phyloP scores from a whole-genome alignment of 1,140 invertebrate species.

The Alviniconcha marisindica region DNA sequence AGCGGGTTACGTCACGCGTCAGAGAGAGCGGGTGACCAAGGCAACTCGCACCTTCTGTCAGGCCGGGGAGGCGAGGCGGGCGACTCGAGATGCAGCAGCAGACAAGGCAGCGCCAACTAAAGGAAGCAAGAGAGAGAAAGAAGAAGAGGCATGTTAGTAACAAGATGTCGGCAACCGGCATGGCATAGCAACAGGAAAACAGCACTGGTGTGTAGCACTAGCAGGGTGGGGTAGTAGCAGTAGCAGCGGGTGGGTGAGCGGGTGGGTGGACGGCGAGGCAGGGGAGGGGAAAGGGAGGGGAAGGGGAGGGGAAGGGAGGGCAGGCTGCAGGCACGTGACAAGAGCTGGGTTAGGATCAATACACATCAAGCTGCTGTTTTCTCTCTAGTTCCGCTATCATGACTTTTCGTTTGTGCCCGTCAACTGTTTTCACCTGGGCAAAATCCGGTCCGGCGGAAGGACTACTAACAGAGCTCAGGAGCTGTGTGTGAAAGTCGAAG shows the following conservation, averaged over 20 bases:
- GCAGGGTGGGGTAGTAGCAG: conserved; percentile 6
- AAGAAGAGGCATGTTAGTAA: background rate
- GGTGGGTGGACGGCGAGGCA: background rate
- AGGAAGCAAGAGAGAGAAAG: background rate
- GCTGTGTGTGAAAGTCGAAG: too few relatives aligned
- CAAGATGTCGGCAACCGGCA: background rate
- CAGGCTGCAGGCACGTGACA: conserved; percentile 12
- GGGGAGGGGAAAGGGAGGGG: background rate
- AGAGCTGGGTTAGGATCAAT: conserved; percentile 29
- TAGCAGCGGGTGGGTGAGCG: background rate
- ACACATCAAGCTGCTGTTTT: conserved; percentile 26
- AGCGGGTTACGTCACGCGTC: conserved; percentile 1
- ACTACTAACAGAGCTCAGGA: too few relatives aligned
- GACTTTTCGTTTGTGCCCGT: background rate
- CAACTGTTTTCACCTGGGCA: background rate
- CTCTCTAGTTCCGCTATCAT: background rate
- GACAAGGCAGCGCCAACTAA: background rate
- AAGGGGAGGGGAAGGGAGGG: background rate
- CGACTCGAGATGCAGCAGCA: too few relatives aligned
- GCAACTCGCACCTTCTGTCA: background rate
- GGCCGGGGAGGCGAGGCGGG: background rate
- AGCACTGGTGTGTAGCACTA: background rate
- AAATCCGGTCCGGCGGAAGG: too few relatives aligned
- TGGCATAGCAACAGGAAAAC: background rate
- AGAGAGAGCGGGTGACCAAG: background rate